Evolutionary conservation across 2,797 vertebrate genomes (phyloP).

Genomic region (Pseudomugil tenellus): DNA sequence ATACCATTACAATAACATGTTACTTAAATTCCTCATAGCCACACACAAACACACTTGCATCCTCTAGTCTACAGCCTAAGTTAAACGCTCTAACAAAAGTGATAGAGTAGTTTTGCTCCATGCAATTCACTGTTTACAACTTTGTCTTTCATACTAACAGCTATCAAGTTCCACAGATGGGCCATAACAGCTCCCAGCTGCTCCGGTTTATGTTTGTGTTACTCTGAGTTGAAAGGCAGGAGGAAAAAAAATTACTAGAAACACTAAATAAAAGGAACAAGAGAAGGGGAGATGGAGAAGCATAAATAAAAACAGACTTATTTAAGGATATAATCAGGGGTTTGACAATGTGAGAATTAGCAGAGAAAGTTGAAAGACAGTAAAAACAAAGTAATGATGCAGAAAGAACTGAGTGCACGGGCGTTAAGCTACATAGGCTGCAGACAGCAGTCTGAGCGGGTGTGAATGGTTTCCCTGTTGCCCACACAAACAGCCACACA

Average conservation of each 20-base stretch:
- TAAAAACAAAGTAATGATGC: constrained; percentile 61
- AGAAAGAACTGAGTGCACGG: constrained; percentile 48
- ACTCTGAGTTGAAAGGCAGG: constrained; percentile 35
- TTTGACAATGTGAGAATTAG: constrained; percentile 29
- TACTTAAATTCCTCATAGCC: constrained; percentile 25
- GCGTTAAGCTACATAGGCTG: constrained; percentile 65
- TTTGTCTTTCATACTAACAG: constrained; percentile 60
- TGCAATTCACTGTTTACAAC: constrained; percentile 65
- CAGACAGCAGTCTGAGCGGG: constrained; percentile 72
- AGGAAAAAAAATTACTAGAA: constrained; percentile 3
- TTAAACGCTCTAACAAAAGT: constrained; percentile 49
- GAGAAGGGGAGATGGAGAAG: constrained; percentile 10
- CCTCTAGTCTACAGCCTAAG: constrained; percentile 35
- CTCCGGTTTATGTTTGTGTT: constrained; percentile 59
- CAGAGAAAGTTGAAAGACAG: constrained; percentile 47
- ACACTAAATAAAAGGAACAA: constrained; percentile 4
- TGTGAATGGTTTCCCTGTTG: constrained; percentile 81
- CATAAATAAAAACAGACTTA: constrained; percentile 49
- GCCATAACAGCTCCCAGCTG: constrained; percentile 60
- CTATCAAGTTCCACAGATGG: constrained; percentile 55
- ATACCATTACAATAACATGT: constrained; percentile 23
- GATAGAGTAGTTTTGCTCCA: constrained; percentile 55
- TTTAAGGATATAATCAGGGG: constrained; percentile 35
- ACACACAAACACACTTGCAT: constrained; percentile 24
- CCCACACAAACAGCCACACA: constrained; percentile 81